A percentile compares a stretch with the other conserved stretches of the same genome.
Evolutionary conservation across 1,140 invertebrate genomes (phyloP).

Genomic region (Zaprionus capensis): DNA sequence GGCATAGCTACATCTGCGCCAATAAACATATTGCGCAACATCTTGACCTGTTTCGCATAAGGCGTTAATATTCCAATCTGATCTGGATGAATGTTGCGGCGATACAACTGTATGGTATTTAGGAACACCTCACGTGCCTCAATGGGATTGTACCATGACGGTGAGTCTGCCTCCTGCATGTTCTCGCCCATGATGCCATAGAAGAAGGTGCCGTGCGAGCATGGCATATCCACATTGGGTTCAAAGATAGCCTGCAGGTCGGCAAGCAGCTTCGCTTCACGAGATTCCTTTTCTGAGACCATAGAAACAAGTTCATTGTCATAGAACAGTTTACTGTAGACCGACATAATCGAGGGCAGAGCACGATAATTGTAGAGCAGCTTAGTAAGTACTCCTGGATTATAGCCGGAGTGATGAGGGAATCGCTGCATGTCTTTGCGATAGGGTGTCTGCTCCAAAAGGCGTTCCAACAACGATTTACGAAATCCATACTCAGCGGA

Average conservation of each 20-base stretch:
- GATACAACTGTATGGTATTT: constrained; percentile 87
- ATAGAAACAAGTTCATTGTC: constrained; percentile 83
- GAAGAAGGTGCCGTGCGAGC: constrained; percentile 90
- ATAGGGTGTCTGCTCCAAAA: constrained; percentile 88
- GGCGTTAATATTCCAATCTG: constrained; percentile 97
- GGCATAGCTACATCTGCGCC: constrained; percentile 88
- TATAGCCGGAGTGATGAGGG: constrained; percentile 86
- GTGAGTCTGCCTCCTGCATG: constrained; percentile 89
- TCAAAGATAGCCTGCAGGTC: constrained; percentile 33
- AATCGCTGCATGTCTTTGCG: constrained; percentile 86
- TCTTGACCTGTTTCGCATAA: constrained; percentile 93
- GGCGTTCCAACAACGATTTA: constrained; percentile 89
- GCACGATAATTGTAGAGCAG: constrained; percentile 92
- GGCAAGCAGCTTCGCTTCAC: constrained; percentile 48
- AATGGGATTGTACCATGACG: constrained; percentile 95
- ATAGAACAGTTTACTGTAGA: constrained; percentile 94
- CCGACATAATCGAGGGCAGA: constrained; percentile 89
- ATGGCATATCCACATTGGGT: constrained; percentile 46
- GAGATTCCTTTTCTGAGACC: constrained; percentile 64
- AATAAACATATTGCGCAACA: constrained; percentile 63
- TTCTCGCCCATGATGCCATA: constrained; percentile 93
- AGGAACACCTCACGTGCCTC: constrained; percentile 89
- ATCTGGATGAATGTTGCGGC: constrained; percentile 86
- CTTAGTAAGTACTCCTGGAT: constrained; percentile 89
- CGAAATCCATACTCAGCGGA: constrained; percentile 88